Evolutionary conservation across 1,140 invertebrate genomes (phyloP).

Genomic region (Drosophila cardini): DNA sequence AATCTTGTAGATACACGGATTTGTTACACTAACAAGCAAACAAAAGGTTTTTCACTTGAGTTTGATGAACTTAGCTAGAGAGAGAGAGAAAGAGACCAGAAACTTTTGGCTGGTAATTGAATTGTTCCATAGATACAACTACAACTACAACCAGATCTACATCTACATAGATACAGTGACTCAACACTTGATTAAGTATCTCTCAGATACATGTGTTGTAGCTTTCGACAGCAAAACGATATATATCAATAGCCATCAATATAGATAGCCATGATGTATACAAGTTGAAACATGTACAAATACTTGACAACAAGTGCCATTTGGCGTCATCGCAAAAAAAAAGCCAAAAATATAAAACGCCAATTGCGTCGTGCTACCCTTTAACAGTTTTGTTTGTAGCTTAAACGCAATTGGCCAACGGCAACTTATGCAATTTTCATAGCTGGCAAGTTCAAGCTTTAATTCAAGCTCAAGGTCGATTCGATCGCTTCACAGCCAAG

Average conservation of each 20-base stretch:
- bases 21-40: slow-evolving; percentile 75
- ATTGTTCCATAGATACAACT: slow-evolving; percentile 69
- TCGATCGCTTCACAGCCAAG: slow-evolving; percentile 8
- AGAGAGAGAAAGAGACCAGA: slow-evolving; percentile 17
- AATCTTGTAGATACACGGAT: slow-evolving; percentile 19
- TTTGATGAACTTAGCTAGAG: slow-evolving; percentile 78
- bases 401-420: slow-evolving; percentile 10
- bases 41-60: slow-evolving; percentile 54
- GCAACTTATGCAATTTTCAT: slow-evolving; percentile 56
- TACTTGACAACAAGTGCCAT: slow-evolving; percentile 75
- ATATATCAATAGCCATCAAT: slow-evolving; percentile 66
- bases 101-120: slow-evolving; percentile 72
- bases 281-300: slow-evolving; percentile 34
- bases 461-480: slow-evolving; percentile 78
- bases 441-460: slow-evolving; percentile 60
- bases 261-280: slow-evolving; percentile 44
- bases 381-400: slow-evolving; percentile 36
- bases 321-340: slow-evolving; percentile 75
- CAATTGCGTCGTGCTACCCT: slow-evolving; percentile 34
- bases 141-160: slow-evolving; percentile 26
- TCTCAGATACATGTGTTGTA: slow-evolving; percentile 53
- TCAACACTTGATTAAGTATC: slow-evolving; percentile 65
- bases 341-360: slow-evolving; percentile 24
- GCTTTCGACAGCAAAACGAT: slow-evolving; percentile 45
- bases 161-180: slow-evolving; percentile 47